These are phyloP conservation scores for Urosaurus nigricauda DNA, from an alignment of 2,797 vertebrate genomes.

Conservation along the genomic window DNA sequence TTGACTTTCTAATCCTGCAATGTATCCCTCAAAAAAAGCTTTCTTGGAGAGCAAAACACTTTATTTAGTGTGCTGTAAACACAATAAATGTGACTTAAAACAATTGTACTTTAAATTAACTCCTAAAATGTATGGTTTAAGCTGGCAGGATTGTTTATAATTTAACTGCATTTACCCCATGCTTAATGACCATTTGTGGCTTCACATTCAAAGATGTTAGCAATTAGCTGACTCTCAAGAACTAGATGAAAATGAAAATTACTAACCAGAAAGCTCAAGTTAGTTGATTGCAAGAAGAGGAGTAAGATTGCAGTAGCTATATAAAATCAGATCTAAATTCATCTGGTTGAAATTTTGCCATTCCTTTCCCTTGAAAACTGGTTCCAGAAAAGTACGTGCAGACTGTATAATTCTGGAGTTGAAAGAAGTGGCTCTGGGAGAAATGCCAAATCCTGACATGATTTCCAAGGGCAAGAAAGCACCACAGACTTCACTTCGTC, in stretches of 20 bases:
- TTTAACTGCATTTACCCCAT: background rate
- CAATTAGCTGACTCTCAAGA: slow-evolving; percentile 30
- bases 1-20: background rate
- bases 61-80: slow-evolving; percentile 19
- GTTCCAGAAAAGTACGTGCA: background rate
- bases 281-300: slow-evolving; percentile 16
- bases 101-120: slow-evolving; percentile 11
- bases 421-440: slow-evolving; percentile 24
- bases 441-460: slow-evolving; percentile 34
- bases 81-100: background rate
- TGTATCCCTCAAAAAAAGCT: slow-evolving; percentile 9
- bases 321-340: background rate
- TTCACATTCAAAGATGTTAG: slow-evolving; percentile 34
- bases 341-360: background rate
- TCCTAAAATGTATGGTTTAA: accelerated
- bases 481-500: accelerated
- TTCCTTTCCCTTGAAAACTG: slow-evolving; percentile 28
- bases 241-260: background rate
- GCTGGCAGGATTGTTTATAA: accelerated
- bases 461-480: slow-evolving; percentile 20
- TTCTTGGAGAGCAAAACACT: background rate
- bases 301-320: slow-evolving; percentile 7
- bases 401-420: background rate
- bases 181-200: slow-evolving; percentile 14
- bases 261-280: background rate